Conservation (phyloP, 2,797 vertebrate genomes). For the Apogon hyalosoma region DNA sequence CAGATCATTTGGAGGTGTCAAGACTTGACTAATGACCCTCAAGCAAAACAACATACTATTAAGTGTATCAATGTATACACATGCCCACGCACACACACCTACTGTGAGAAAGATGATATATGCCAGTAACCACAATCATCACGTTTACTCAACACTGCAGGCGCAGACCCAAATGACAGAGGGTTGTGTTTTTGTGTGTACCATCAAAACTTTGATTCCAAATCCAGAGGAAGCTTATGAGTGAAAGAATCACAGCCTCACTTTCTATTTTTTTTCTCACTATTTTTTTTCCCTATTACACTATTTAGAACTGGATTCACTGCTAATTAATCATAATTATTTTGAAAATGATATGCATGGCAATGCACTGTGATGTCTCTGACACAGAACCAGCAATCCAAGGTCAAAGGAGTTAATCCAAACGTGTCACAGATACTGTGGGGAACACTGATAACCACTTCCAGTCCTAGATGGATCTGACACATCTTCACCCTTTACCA, state of each 20-base stretch:
- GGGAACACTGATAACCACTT: conserved; percentile 29
- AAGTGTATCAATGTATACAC: conserved; percentile 19
- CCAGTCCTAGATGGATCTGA: conserved; percentile 16
- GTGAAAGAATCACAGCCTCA: conserved; percentile 60
- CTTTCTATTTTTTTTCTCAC: conserved; percentile 44
- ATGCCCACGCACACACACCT: conserved; percentile 16
- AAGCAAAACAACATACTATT: conserved; percentile 22
- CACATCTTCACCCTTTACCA: background rate
- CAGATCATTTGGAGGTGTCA: conserved; percentile 52
- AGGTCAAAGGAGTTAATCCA: conserved; percentile 76
- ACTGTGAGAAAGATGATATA: conserved; percentile 40
- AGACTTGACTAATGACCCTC: conserved; percentile 34
- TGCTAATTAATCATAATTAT: conserved; percentile 85
- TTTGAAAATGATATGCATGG: conserved; percentile 77
- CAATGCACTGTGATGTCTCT: conserved; percentile 62
- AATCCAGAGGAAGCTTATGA: conserved; percentile 58
- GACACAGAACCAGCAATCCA: conserved; percentile 69
- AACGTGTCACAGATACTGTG: conserved; percentile 56
- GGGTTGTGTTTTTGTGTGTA: conserved; percentile 57
- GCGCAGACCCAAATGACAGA: conserved; percentile 62
- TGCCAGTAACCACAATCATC: conserved; percentile 58
- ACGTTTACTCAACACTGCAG: conserved; percentile 60
- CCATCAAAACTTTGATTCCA: conserved; percentile 52
- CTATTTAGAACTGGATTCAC: conserved; percentile 77
- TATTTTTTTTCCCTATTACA: conserved; percentile 57